phyloP scores from a whole-genome alignment of 2,888 invertebrate species.

The Graphium colonna region DNA sequence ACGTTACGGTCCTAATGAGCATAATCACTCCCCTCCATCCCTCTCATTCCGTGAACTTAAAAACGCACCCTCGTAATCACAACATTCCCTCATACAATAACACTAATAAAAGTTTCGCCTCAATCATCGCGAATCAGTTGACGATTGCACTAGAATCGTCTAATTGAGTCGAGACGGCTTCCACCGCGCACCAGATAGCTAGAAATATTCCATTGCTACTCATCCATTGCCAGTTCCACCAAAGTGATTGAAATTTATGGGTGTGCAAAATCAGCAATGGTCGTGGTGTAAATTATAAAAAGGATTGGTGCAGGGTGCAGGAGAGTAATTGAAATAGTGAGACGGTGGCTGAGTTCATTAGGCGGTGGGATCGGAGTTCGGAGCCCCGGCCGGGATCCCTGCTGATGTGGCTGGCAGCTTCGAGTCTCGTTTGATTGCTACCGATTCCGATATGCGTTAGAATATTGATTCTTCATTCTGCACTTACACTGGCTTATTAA shows the following conservation, averaged over 20 bases:
- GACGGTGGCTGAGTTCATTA: constrained; percentile 3
- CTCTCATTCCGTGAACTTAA: too few species aligned
- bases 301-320: too few species aligned
- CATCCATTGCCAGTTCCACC: neutral
- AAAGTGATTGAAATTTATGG: too few species aligned
- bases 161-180: neutral
- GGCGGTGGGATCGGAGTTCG: neutral
- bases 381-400: neutral
- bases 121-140: neutral
- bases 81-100: too few species aligned
- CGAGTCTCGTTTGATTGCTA: neutral
- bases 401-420: neutral
- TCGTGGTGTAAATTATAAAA: too few species aligned
- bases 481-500: too few species aligned
- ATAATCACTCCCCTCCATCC: too few species aligned
- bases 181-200: neutral
- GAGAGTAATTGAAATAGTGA: constrained; percentile 3
- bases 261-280: too few species aligned
- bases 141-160: neutral
- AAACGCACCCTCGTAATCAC: too few species aligned
- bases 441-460: too few species aligned
- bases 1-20: too few species aligned
- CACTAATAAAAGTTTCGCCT: neutral
- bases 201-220: neutral
- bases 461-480: too few species aligned